phyloP scores from a whole-genome alignment of 2,888 invertebrate genomes.

The Rhyacophila evoluta region DNA sequence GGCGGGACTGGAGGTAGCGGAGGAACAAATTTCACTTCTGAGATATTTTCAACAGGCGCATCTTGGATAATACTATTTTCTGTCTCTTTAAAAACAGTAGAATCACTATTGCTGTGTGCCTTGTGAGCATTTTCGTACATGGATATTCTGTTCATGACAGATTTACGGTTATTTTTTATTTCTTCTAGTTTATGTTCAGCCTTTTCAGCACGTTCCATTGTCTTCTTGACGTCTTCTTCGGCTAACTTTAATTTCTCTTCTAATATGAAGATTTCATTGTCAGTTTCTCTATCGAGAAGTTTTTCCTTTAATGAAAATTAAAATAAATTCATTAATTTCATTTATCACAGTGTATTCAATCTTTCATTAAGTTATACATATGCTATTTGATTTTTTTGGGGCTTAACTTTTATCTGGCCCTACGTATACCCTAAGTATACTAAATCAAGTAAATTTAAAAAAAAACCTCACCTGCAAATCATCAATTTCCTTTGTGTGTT shows the following conservation, averaged over 20 bases:
- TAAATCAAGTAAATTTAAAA: no score
- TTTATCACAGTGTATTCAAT: no score
- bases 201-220: slow-evolving; percentile 72
- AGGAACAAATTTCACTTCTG: slow-evolving; percentile 60
- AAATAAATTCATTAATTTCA: no score
- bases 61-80: slow-evolving; percentile 58
- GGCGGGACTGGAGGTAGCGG: slow-evolving; percentile 58
- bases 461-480: slow-evolving; percentile 69
- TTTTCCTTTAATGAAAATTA: slow-evolving; percentile 66
- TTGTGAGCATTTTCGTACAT: slow-evolving; percentile 39
- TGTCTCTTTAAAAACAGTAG: slow-evolving; percentile 55
- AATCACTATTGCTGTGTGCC: not conserved
- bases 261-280: slow-evolving; percentile 75
- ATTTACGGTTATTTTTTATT: slow-evolving; percentile 56
- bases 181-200: slow-evolving; percentile 64
- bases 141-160: slow-evolving; percentile 51
- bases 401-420: no score
- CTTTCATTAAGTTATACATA: no score
- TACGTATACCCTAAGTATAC: no score
- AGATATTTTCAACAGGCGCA: slow-evolving; percentile 57
- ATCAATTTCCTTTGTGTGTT: slow-evolving; percentile 71
- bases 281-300: slow-evolving; percentile 75
- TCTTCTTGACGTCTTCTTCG: slow-evolving; percentile 76
- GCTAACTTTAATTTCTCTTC: slow-evolving; percentile 78
- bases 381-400: no score